Evolutionary conservation across 2,888 invertebrate genomes (phyloP), one percentile per base, ranked within the genome.

Genomic region (Hylaea fasciaria): DNA sequence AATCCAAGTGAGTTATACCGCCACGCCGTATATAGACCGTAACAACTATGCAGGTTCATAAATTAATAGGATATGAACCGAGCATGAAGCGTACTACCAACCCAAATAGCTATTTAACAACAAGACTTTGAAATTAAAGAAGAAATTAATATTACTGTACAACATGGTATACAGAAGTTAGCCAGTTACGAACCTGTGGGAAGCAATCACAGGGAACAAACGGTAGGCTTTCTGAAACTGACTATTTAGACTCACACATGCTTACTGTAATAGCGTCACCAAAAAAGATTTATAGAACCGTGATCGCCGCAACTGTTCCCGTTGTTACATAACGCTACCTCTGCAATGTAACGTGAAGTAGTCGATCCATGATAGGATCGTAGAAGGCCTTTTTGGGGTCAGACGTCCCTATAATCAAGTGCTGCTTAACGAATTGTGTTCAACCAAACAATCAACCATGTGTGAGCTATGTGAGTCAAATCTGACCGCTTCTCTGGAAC

Each of bases 401-500:
- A 22, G 3, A 5, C 22, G 22, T 22, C 22, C 22, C 22, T 22
- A 22, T 22, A 22, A 2, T 22, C 2, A 3, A 22, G 22, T 22
- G 22, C 22, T 22, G 22, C 22, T 3, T 22, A 22, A 3, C 22
- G 22, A 22, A 22, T 22, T 22, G 22, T 22, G 22, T 5, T 22
- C 5, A 5, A 22, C 5, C 22, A 22, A 22, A 22, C 3, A 22
- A 5, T 2, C 22, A 22, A 22, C 22, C 5, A 22, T 3, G 3
- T 22, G 9, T 32, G 9, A 32, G 32, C 32, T 32, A 9, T 32
- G 32, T 10, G 32, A 32, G 32, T 32, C 32, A 32, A 32, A 32
- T 32, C 32, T 32, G 9, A 13, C 77, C 13, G 22, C n/a, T 41
- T 35, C 28, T 40, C 28, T 78, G 81, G 80, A 66, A 72, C 54